Percentiles rank a stretch among this genome's conserved stretches.
Evolutionary conservation across 1,140 invertebrate genomes (phyloP).

Genomic region (Philotrypesis tridentata): DNA sequence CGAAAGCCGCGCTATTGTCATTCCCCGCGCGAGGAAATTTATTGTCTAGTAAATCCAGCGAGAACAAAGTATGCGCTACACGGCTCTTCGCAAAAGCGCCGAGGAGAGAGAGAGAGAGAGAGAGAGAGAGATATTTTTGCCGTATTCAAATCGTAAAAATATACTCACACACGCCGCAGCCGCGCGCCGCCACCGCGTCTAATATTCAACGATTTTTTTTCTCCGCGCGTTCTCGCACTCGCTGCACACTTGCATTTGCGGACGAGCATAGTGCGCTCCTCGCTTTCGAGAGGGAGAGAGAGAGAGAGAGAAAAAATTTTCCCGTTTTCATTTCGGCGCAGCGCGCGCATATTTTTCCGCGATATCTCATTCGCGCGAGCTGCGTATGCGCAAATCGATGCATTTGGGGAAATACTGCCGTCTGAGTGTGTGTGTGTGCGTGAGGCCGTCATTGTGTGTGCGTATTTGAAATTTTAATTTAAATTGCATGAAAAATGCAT

Average conservation of each 20-base stretch:
- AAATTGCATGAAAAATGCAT: conserved; percentile 45
- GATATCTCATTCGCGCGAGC: too few relatives aligned
- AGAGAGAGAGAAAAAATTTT: too few relatives aligned
- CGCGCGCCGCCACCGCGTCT: conserved; percentile 18
- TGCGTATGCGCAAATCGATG: conserved; percentile 23
- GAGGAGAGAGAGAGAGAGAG: background rate
- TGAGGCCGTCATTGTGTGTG: background rate
- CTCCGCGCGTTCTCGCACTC: too few relatives aligned
- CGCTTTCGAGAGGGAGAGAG: too few relatives aligned
- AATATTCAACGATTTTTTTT: conserved; percentile 42
- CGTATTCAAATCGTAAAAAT: conserved; percentile 39
- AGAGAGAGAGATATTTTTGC: conserved; percentile 29
- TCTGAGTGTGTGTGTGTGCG: too few relatives aligned
- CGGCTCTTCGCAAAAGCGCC: too few relatives aligned
- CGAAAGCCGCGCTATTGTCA: conserved; percentile 34
- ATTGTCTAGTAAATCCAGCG: conserved; percentile 34
- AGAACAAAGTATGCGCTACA: conserved; percentile 30
- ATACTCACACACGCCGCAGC: background rate
- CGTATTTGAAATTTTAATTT: conserved; percentile 44
- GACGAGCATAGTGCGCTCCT: too few relatives aligned
- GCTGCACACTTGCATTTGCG: too few relatives aligned
- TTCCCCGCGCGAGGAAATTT: conserved; percentile 23
- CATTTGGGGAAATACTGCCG: conserved; percentile 15
- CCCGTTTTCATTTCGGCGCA: too few relatives aligned
- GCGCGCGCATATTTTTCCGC: too few relatives aligned